phyloP scores from a whole-genome alignment of 2,113 vertebrate species.

The Anarhynchus alexandrinus region DNA sequence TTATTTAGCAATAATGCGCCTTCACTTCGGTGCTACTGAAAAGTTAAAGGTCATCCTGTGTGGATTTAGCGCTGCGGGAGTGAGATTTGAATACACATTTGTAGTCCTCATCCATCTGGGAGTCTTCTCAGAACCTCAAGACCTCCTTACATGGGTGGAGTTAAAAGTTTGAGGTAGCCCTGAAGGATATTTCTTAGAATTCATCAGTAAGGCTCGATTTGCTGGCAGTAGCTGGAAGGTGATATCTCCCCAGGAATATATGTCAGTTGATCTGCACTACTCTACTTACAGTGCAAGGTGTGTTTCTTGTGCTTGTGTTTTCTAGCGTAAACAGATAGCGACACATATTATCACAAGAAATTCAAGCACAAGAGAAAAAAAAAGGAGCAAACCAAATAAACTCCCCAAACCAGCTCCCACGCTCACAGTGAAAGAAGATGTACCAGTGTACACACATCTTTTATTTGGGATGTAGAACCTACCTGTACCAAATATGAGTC shows the following conservation, averaged over 20 bases:
- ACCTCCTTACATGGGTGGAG: neutral
- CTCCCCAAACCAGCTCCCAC: neutral
- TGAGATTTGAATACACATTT: neutral
- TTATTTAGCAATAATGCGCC: conserved; percentile 11
- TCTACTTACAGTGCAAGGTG: neutral
- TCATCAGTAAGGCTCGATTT: neutral
- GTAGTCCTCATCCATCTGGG: neutral
- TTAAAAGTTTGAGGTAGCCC: neutral
- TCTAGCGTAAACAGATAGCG: neutral
- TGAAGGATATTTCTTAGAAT: neutral
- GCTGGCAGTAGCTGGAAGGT: neutral
- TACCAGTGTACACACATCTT: neutral
- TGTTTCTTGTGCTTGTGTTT: neutral
- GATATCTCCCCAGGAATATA: neutral
- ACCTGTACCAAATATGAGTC: neutral
- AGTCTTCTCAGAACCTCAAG: neutral
- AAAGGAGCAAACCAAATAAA: neutral
- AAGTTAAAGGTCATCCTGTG: neutral
- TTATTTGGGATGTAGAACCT: neutral
- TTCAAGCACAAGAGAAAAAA: neutral
- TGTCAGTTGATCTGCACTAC: neutral
- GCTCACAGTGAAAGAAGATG: neutral
- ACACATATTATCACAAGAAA: neutral
- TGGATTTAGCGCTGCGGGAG: neutral
- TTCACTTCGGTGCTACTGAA: neutral